Percentiles rank a stretch among this genome's conserved stretches.
phyloP scores from a whole-genome alignment of 2,797 vertebrate genomes.

The Loris lydekkerianus region DNA sequence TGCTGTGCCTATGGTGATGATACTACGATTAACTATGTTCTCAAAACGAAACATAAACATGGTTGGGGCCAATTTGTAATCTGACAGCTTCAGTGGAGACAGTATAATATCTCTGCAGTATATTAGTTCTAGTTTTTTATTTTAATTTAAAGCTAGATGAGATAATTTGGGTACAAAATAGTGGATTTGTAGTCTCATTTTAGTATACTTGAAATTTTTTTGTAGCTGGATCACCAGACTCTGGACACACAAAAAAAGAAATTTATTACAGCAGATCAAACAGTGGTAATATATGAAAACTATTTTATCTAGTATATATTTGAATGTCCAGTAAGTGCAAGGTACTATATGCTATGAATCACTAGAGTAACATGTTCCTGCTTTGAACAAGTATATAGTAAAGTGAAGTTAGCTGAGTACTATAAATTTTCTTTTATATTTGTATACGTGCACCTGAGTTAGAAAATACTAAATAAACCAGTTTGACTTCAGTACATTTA shows the following conservation, averaged over 20 bases:
- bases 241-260: constrained; percentile 4
- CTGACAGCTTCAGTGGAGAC: constrained; percentile 4
- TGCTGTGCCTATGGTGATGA: background rate
- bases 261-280: constrained; percentile 38
- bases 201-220: constrained; percentile 42
- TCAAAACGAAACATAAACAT: constrained; percentile 23
- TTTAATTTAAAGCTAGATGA: constrained; percentile 60
- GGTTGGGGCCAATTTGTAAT: constrained; percentile 43
- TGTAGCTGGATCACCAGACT: constrained; percentile 22
- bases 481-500: constrained; percentile 26
- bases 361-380: background rate
- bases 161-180: constrained; percentile 25
- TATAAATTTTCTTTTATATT: background rate
- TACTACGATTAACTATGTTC: background rate
- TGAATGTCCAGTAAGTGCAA: background rate
- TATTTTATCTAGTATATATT: constrained; percentile 23
- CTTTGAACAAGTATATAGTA: constrained; percentile 29
- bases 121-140: constrained; percentile 41
- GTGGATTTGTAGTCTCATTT: constrained; percentile 23
- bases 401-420: background rate
- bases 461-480: background rate
- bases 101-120: background rate
- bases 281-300: constrained; percentile 26
- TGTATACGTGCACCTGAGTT: background rate
- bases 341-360: background rate